These are phyloP conservation scores for Scaptomyza caliginosa DNA, from an alignment of 2,888 invertebrate species.

Conservation along the genomic window DNA sequence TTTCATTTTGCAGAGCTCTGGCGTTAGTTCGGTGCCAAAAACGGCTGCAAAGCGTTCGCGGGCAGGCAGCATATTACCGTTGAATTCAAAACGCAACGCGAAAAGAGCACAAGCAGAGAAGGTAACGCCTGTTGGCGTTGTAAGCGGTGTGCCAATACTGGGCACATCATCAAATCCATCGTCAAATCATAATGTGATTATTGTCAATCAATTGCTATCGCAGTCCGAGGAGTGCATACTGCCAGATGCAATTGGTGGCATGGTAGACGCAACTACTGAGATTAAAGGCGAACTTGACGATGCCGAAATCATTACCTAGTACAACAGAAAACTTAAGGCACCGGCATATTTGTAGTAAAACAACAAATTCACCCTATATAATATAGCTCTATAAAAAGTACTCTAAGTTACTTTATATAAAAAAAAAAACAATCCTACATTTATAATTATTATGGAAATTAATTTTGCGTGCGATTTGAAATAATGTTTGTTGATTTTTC, in stretches of 20 bases:
- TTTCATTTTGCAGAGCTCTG: not conserved
- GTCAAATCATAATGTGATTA: constrained; percentile 45
- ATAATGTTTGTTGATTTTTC: constrained; percentile 8
- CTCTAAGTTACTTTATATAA: constrained; percentile 45
- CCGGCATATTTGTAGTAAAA: not conserved
- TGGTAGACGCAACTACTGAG: constrained; percentile 20
- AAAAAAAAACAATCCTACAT: not conserved
- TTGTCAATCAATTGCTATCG: constrained; percentile 48
- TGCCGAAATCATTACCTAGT: constrained; percentile 38
- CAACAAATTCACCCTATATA: not conserved
- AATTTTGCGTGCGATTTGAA: not conserved
- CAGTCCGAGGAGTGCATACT: constrained; percentile 57
- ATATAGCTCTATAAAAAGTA: constrained; percentile 33
- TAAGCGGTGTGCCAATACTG: not conserved
- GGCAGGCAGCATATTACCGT: constrained; percentile 4
- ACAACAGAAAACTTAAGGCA: not conserved
- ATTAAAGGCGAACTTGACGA: constrained; percentile 66
- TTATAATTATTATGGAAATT: constrained; percentile 4
- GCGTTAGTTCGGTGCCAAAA: not conserved
- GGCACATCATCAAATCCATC: not conserved
- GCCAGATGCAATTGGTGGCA: constrained; percentile 37
- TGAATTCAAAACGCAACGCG: not conserved
- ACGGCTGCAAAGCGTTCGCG: not conserved
- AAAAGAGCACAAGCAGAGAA: not conserved
- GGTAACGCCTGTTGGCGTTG: not conserved